Base-by-base conservation (phyloP, 1,140 invertebrate species). In the Drosophila kurseongensis region DNA sequence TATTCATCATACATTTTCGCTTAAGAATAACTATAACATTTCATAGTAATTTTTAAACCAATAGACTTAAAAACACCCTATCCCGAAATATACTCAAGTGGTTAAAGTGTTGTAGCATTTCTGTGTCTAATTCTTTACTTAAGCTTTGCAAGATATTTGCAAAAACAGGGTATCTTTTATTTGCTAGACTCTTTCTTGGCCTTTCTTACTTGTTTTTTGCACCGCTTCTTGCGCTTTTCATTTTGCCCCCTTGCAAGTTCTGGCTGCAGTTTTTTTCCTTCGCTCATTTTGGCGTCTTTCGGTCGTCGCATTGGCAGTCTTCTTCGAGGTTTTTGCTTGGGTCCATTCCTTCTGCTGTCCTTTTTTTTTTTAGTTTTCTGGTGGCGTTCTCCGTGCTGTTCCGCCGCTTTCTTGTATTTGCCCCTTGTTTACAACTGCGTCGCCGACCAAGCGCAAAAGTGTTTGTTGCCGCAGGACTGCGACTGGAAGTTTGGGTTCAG, bases 371-470 rank as follows among this genome's bases (percentile, higher is more conserved):
- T n/a, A n/a, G n/a, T n/a, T n/a, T 41, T 14, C 55, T 60, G 27
- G 10, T 62, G 60, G 55, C 42, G 44, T 51, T 42, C 23, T 44
- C 23, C 14, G 13, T 14, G 54, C 44, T 32, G 45, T 44, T 75
- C 36, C 56, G 38, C 38, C 55, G 44, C 55, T 18, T 59, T 50
- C 27, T 54, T 78, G 69, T 44, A 71, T 69, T 67, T 74, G 58
- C 58, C 55, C 67, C 69, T 83, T 86, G 83, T 86, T 86, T 86
- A 88, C 83, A 88, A 88, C 66, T 79, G 75, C 79, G 83, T 67
- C 79, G 79, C 67, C 75, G 83, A 63, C 83, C 75, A 82, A 86
- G 83, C 69, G 82, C 78, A 86, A 86, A 85, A 85, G 78, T 82
- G 82, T 86, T 85, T 82, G 82, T 80, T 81, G 75, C 78, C 82